Evolutionary conservation across 2,113 vertebrate genomes (phyloP), one percentile per base, ranked within the genome.

Genomic region (Rhinoderma darwinii): DNA sequence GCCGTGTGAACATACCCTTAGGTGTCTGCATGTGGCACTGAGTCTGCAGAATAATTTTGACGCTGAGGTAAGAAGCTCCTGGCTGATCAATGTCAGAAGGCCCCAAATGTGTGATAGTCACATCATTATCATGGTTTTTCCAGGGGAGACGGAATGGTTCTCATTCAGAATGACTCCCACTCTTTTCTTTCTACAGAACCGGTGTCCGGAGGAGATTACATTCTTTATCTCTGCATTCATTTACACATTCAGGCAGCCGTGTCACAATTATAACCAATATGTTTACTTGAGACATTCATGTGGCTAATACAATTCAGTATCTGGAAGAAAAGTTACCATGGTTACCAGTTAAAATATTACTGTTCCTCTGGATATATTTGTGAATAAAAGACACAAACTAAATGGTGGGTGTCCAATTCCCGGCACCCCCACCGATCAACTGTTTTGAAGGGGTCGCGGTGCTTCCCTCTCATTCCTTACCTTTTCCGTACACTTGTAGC

Each of bases 201-300:
- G 84, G 84, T 86, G 84, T 43, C 44, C 17, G n/a, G 47, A 32
- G 17, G 63, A 81, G 84, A 86, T 86, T 81, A 59, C 85, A 81
- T 81, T 81, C 37, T 43, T 14, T 59, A 35, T 44, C 66, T 6
- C 25, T 5, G 32, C 15, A 17, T 39, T 78, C 51, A 78, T 85
- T 85, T 63, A 50, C 73, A 77, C 51, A 30, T 43, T 39, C 27
- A 18, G 37, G 27, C 39, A 39, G 30, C 61, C 8, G 14, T 50
- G 78, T 41, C 78, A 61, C 82, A 35, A 54, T 74, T 37, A n/a
- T 17, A 56, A 50, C 18, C 66, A 27, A 74, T 41, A 41, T 74
- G 25, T 82, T 59, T 82, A 44, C 35, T 63, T 61, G 35, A 41
- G 79, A 63, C 59, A 41, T 84, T 72, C 22, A 51, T 37, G n/a